A percentile compares a stretch with the other conserved stretches of the same genome.
These are phyloP conservation scores for Gymnoscopelus braueri DNA, from an alignment of 2,797 vertebrate species.

Conservation along the genomic window DNA sequence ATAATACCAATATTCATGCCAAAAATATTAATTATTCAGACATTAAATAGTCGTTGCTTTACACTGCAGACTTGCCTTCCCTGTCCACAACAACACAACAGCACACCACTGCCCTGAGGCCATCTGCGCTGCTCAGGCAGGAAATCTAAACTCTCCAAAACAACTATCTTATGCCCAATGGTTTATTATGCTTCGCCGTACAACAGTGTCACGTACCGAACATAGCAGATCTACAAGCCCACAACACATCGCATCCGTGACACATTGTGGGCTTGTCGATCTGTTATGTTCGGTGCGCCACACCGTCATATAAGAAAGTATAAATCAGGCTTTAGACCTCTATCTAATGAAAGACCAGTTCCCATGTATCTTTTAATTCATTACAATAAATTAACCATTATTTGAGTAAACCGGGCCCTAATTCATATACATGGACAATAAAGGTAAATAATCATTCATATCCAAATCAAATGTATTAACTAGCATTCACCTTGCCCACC, in stretches of 20 bases:
- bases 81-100: constrained; percentile 67
- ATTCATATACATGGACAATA: constrained; percentile 50
- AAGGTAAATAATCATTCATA: constrained; percentile 65
- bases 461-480: constrained; percentile 5
- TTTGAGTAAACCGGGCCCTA: neutral
- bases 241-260: too few relatives aligned
- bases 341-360: constrained; percentile 46
- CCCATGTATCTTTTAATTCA: constrained; percentile 29
- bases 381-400: neutral
- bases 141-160: constrained; percentile 77
- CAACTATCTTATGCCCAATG: constrained; percentile 28
- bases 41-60: too few relatives aligned
- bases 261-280: too few relatives aligned
- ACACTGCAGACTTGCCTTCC: constrained; percentile 47
- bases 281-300: too few relatives aligned
- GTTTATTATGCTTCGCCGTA: too few relatives aligned
- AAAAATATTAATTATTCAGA: too few relatives aligned
- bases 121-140: constrained; percentile 57
- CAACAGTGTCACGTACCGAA: too few relatives aligned
- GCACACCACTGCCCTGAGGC: constrained; percentile 67
- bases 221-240: too few relatives aligned
- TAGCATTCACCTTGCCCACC: neutral
- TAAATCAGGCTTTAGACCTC: constrained; percentile 25
- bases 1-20: too few relatives aligned
- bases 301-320: too few relatives aligned